Conservation (phyloP, 2,113 vertebrate genomes). For the Hylia prasina region DNA sequence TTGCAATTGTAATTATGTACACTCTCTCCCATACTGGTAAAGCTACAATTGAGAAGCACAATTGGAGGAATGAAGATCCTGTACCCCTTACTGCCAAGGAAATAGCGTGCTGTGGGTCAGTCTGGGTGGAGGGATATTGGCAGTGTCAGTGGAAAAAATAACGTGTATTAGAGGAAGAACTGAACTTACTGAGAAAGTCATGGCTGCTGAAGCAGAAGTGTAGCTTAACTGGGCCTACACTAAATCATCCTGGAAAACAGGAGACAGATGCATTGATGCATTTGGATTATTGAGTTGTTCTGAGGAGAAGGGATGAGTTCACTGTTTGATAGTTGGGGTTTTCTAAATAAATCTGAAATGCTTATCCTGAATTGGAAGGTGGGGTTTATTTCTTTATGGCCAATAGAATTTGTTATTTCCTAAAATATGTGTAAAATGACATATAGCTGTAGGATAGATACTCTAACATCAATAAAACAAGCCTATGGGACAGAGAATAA, state of each 20-base stretch:
- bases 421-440: background rate
- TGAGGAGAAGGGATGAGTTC: background rate
- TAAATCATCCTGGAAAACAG: background rate
- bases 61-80: background rate
- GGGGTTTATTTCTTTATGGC: background rate
- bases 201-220: rapidly evolving
- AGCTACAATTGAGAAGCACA: background rate
- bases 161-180: background rate
- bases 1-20: background rate
- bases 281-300: background rate
- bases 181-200: background rate
- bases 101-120: rapidly evolving
- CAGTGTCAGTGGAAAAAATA: background rate
- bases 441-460: rapidly evolving
- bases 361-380: rapidly evolving
- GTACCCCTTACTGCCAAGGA: background rate
- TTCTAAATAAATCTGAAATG: background rate
- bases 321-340: rapidly evolving
- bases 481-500: background rate
- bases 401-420: background rate
- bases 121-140: background rate
- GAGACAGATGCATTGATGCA: background rate
- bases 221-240: background rate
- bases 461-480: background rate
- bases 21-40: background rate